Percentiles rank a stretch among this genome's conserved stretches.
Conservation (phyloP, 2,113 vertebrate genomes). For the Motacilla tschutschensis region DNA sequence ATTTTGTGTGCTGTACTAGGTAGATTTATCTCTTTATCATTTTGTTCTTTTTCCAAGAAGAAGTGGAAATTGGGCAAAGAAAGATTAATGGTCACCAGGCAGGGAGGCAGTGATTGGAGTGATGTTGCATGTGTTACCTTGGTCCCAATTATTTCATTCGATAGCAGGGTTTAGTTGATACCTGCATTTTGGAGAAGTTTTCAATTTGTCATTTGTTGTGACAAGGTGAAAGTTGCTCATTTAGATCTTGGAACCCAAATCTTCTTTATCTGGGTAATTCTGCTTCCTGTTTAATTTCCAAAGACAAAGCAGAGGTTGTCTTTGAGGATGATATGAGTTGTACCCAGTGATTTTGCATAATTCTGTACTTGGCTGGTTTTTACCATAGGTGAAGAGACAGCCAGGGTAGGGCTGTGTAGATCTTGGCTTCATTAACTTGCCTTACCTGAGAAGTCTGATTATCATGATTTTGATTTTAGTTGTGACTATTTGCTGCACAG, state of each 20-base stretch:
- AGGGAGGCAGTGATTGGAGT: background rate
- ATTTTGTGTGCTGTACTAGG: background rate
- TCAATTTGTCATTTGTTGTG: background rate
- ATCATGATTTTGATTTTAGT: background rate
- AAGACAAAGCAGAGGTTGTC: background rate
- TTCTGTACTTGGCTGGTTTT: background rate
- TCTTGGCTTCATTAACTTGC: background rate
- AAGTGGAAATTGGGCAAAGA: background rate
- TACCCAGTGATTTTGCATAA: background rate
- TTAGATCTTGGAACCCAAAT: background rate
- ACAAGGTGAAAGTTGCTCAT: background rate
- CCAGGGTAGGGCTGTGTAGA: fast-evolving
- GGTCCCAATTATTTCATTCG: background rate
- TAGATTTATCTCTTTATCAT: background rate
- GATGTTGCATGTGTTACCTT: background rate
- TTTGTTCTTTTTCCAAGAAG: background rate
- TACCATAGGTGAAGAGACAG: background rate
- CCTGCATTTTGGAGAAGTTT: background rate
- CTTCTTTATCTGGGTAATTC: background rate
- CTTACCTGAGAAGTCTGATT: background rate
- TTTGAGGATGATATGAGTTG: background rate
- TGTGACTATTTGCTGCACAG: background rate
- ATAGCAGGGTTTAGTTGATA: background rate
- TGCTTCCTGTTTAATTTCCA: background rate
- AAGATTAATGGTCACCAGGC: background rate